These are phyloP conservation scores for Cuniculus paca DNA, from an alignment of 2,797 vertebrate genomes.

Conservation along the genomic window DNA sequence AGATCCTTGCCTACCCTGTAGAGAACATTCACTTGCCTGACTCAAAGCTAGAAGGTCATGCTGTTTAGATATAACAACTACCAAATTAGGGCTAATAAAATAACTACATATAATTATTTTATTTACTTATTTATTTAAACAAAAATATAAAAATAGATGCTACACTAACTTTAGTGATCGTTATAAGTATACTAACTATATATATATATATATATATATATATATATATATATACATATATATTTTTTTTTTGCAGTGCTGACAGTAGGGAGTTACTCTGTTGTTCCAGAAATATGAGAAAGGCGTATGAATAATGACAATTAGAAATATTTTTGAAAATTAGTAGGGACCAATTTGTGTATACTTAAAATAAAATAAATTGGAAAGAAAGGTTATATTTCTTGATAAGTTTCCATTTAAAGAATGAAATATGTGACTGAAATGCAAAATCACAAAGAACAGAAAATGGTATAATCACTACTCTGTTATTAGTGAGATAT, in stretches of 20 bases:
- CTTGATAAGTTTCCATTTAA: not conserved
- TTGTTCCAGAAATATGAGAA: not conserved
- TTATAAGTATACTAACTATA: not conserved
- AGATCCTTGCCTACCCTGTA: not conserved
- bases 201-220: too few species aligned
- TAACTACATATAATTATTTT: constrained; percentile 55
- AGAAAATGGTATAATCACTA: not conserved
- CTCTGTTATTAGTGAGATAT: not conserved
- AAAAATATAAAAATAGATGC: constrained; percentile 54
- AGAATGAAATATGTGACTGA: not conserved
- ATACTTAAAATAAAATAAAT: not conserved
- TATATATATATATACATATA: too few species aligned
- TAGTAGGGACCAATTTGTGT: not conserved
- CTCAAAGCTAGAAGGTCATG: not conserved
- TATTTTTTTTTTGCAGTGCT: not conserved
- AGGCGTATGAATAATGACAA: not conserved
- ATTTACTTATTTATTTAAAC: constrained; percentile 51
- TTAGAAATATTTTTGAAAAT: constrained; percentile 18
- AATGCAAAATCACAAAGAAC: not conserved
- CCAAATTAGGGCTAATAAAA: constrained; percentile 45
- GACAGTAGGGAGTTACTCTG: not conserved
- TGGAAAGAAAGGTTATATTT: not conserved
- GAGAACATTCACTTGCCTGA: not conserved
- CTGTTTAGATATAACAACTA: constrained; percentile 34
- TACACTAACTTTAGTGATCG: not conserved